These are phyloP conservation scores for Myotis brandtii DNA, from an alignment of 2,113 vertebrate species.

Conservation along the genomic window DNA sequence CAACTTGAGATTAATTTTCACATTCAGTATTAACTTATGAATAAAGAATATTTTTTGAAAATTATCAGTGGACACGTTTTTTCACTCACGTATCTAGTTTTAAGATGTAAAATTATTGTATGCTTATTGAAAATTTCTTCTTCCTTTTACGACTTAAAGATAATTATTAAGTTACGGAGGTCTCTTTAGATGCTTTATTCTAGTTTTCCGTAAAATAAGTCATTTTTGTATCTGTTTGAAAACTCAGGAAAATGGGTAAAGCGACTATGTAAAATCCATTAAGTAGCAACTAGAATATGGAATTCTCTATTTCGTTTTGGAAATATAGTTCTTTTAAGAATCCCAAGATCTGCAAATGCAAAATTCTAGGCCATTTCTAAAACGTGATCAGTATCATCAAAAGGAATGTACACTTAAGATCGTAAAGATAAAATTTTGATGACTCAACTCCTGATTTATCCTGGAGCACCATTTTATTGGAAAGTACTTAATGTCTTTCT, in stretches of 20 bases:
- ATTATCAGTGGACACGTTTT: background rate
- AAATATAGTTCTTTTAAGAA: constrained; percentile 47
- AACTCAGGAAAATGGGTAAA: background rate
- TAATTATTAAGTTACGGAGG: background rate
- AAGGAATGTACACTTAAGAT: background rate
- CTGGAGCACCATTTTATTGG: constrained; percentile 22
- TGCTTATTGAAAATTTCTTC: background rate
- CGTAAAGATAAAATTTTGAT: background rate
- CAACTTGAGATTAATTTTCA: background rate
- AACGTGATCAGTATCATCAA: background rate
- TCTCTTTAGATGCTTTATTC: background rate
- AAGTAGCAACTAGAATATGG: background rate
- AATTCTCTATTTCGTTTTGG: background rate
- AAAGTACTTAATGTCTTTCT: constrained; percentile 16
- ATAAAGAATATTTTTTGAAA: background rate
- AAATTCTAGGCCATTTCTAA: constrained; percentile 33
- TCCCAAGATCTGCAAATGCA: background rate
- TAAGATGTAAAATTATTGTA: background rate
- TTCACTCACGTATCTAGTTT: background rate
- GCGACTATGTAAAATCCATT: background rate
- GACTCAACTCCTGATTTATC: constrained; percentile 37
- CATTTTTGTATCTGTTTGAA: constrained; percentile 39
- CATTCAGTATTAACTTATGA: background rate
- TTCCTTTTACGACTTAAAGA: constrained; percentile 30
- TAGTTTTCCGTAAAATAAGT: background rate